Evolutionary conservation across 2,797 vertebrate species (phyloP).

Genomic region (Valencia hispanica): DNA sequence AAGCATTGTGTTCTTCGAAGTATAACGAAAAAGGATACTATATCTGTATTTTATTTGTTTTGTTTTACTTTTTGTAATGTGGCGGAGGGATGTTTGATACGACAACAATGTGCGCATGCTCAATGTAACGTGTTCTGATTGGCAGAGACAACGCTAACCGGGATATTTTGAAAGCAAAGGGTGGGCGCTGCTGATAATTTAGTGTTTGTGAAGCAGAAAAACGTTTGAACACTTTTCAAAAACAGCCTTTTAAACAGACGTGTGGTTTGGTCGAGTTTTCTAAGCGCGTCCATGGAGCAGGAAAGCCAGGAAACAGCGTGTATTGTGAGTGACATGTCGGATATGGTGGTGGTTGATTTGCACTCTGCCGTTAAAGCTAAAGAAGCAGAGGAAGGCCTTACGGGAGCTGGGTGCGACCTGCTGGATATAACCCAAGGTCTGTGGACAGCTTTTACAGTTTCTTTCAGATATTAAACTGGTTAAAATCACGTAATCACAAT

Average conservation of each 20-base stretch:
- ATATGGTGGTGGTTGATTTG: conserved; percentile 10
- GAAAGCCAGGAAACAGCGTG: neutral
- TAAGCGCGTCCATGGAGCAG: conserved; percentile 1
- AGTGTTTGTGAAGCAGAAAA: neutral
- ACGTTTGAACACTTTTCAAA: too few species aligned
- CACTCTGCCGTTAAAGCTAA: conserved; percentile 8
- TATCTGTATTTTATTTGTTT: neutral
- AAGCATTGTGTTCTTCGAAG: neutral
- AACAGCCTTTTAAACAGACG: neutral
- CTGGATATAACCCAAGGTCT: conserved; percentile 1
- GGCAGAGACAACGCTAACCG: neutral
- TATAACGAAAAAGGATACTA: neutral
- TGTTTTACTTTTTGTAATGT: neutral
- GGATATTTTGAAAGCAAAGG: conserved; percentile 31
- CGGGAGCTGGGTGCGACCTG: neutral
- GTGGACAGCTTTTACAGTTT: neutral
- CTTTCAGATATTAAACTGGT: neutral
- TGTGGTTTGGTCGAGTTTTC: neutral
- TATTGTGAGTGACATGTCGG: conserved; percentile 9
- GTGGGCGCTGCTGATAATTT: neutral
- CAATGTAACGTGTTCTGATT: neutral
- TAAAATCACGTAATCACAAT: neutral
- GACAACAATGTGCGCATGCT: conserved; percentile 3
- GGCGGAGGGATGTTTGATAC: neutral
- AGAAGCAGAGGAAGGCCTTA: neutral